Base-by-base conservation (phyloP, 1,140 invertebrate genomes). In the Whitmania pigra region DNA sequence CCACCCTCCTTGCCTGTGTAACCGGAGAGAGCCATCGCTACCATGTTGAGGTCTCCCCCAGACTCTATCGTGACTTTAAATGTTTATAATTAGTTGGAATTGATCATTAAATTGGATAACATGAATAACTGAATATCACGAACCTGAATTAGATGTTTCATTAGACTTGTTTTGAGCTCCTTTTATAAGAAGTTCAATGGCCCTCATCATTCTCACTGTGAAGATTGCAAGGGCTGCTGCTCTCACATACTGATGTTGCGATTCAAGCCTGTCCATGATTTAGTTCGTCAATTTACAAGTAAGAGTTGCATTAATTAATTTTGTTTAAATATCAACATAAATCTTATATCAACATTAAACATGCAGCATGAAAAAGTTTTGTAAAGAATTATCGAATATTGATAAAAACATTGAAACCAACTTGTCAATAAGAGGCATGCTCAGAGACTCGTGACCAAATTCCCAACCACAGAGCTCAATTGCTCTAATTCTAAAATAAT, bases 151-250 rank as follows among this genome's bases (percentile, higher is more conserved):
- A 49, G 43, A 49, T 49, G 43, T 49, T 49, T 49, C 43, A 49
- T 49, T 17, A 17, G 43, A 49, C 43, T 49, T 49, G 9, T 49
- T 49, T 17, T 49, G 71, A 67, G 74, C 69, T 73, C 63, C 72
- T 66, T 57, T 75, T 57, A 88, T 89, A 54, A 96, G 84, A 76
- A 94, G 89, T 74, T 92, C 88, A 75, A 96, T 90, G 18, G 92
- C 92, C 77, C 87, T 83, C 71, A 87, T 85, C 66, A 95, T 84
- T 78, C 90, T 88, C 73, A 95, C 83, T 83, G 93, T 90, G 80
- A 96, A 96, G 60, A 94, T 87, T 55, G 91, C 89, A 60, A 96
- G 88, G 43, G 93, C 90, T 13, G 93, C 91, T 36, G 92, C 92
- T 80, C 92, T 86, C 54, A 91, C 88, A 81, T 88, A 90, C 20